Base-by-base conservation (phyloP, 2,797 vertebrate species). In the Lycodopsis pacificus region DNA sequence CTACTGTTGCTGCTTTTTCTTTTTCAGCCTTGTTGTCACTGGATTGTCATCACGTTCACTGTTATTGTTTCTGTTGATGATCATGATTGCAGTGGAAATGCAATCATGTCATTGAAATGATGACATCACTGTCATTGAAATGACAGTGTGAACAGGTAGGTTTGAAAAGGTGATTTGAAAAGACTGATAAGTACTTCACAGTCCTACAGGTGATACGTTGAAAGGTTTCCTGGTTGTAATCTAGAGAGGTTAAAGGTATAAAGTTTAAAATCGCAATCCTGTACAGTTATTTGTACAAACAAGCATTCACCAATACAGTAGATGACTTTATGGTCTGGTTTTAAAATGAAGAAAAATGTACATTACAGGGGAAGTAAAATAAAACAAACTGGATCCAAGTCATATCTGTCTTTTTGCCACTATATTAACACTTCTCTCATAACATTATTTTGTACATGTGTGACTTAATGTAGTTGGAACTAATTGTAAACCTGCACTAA, bases 1-100 rank as follows among this genome's bases (percentile, higher is more conserved):
- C 34, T 66, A 80, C 14, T 72, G 66, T 12, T 30, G 49, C 56
- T 67, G 71, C n/a, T 54, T 7, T 38, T 27, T 74, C 53, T 13
- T 2, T 38, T 65, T 15, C 20, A 20, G 22, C 34, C 32, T 57
- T 32, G 0, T 54, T n/a, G 36, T 27, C 17, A 12, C 32, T 20
- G 5, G n/a, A 20, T 51, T 59, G 12, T 36, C 51, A n/a, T 44
- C 22, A 32, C 5, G 19, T 0, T 30, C 25, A 11, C n/a, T 22
- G 4, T 51, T 7, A 25, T 9, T 34, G 15, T 36, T n/a, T 5
- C 11, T 44, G 4, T 56, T 42, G 22, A 34, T 56, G 17, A 7
- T 36, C 22, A 14, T 51, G 13, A 34, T 20, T 76, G 17, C 22
- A 32, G 7, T 7, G 44, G 12, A 5, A 27, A 27, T 32, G 32